Conservation (phyloP, 2,113 vertebrate species). For the Haemorhous mexicanus region DNA sequence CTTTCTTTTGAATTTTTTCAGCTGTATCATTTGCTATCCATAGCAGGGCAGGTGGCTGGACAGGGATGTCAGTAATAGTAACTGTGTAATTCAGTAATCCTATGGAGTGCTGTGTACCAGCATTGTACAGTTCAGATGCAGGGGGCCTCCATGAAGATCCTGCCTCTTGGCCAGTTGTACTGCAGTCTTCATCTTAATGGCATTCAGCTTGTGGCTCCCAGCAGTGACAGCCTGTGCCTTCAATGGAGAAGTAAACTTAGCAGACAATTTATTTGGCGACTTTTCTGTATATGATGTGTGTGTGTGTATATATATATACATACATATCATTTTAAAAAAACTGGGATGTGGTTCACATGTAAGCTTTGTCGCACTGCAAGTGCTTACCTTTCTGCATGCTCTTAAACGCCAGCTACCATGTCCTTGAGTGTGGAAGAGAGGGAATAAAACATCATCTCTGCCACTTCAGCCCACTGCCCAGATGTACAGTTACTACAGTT, state of each 20-base stretch:
- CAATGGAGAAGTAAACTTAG: background rate
- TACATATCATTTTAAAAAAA: background rate
- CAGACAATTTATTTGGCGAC: background rate
- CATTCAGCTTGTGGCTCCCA: background rate
- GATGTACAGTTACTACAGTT: slow-evolving; percentile 24
- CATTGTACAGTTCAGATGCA: background rate
- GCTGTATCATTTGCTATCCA: background rate
- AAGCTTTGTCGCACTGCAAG: background rate
- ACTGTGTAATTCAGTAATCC: background rate
- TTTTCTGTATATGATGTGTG: rapidly evolving
- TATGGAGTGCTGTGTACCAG: background rate
- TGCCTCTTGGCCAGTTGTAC: background rate
- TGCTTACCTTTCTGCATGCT: slow-evolving; percentile 32
- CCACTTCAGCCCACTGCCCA: slow-evolving; percentile 43
- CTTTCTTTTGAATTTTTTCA: background rate
- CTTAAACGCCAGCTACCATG: slow-evolving; percentile 15
- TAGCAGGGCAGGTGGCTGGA: background rate
- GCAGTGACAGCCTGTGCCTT: background rate
- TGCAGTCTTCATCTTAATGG: background rate
- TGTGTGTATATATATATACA: rapidly evolving
- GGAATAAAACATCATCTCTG: slow-evolving; percentile 29
- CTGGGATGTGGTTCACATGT: background rate
- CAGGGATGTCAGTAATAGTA: background rate
- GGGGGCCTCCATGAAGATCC: background rate
- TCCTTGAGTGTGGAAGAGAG: slow-evolving; percentile 5